phyloP scores from a whole-genome alignment of 2,888 invertebrate genomes.

The Helobdella robusta region DNA sequence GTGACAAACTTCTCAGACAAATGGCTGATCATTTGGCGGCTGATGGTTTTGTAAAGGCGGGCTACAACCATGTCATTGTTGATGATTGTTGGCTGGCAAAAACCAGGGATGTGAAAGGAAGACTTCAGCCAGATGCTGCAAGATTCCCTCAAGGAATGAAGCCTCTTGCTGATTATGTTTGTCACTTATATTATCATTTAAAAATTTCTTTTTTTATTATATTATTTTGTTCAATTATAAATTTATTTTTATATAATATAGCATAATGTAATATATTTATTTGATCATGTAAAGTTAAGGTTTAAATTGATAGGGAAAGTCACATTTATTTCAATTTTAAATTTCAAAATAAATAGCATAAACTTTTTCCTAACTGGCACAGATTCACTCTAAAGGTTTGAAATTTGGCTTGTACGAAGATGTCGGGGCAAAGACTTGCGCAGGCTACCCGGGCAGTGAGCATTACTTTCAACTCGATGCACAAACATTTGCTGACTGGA shows the following conservation, averaged over 20 bases:
- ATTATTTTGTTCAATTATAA: neutral
- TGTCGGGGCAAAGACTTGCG: constrained; percentile 90
- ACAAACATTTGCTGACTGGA: constrained; percentile 80
- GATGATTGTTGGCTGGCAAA: constrained; percentile 80
- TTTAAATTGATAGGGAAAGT: too few relatives aligned
- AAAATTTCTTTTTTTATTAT: neutral
- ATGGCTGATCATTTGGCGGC: constrained; percentile 24
- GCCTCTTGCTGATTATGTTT: constrained; percentile 75
- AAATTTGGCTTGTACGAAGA: constrained; percentile 95
- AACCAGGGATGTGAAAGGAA: constrained; percentile 63
- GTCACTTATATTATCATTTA: constrained; percentile 19
- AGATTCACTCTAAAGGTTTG: constrained; percentile 83
- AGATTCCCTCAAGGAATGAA: constrained; percentile 87
- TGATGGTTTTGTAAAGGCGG: constrained; percentile 54
- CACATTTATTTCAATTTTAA: neutral
- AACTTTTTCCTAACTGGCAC: constrained; percentile 32
- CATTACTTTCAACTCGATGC: constrained; percentile 78
- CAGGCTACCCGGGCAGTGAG: constrained; percentile 87
- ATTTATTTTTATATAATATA: neutral
- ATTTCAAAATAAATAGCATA: neutral
- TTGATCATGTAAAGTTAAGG: too few relatives aligned
- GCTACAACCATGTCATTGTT: constrained; percentile 68
- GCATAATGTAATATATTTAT: too few relatives aligned
- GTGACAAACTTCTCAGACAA: constrained; percentile 19
- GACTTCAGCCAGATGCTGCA: constrained; percentile 71